phyloP scores from a whole-genome alignment of 2,797 vertebrate genomes.

The Trachurus trachurus region DNA sequence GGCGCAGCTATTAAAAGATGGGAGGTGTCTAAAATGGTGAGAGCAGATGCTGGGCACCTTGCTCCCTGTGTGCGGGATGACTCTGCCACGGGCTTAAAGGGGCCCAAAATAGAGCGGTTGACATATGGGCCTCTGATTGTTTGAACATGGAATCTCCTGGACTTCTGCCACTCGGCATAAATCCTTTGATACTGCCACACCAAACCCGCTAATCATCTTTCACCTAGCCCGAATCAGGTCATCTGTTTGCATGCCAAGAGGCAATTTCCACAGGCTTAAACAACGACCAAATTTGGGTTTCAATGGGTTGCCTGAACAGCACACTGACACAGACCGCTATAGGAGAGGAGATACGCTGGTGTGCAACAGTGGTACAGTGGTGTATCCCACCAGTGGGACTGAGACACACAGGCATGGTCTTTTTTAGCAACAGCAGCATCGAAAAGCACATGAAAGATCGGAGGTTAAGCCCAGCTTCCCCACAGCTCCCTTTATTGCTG shows the following conservation, averaged over 20 bases:
- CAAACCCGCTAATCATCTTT: conserved; percentile 79
- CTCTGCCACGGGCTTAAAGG: conserved; percentile 78
- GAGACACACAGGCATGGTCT: conserved; percentile 62
- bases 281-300: conserved; percentile 77
- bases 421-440: conserved; percentile 74
- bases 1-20: conserved; percentile 83
- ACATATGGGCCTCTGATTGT: conserved; percentile 88
- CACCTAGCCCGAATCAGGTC: conserved; percentile 72
- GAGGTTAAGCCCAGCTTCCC: conserved; percentile 62
- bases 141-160: conserved; percentile 86
- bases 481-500: conserved; percentile 85
- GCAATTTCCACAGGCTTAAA: conserved; percentile 78
- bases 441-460: conserved; percentile 75
- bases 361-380: conserved; percentile 50
- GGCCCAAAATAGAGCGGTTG: conserved; percentile 84
- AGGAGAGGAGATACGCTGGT: conserved; percentile 52
- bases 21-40: conserved; percentile 81
- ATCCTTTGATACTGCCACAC: conserved; percentile 79
- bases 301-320: conserved; percentile 55
- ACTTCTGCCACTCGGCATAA: conserved; percentile 80
- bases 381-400: conserved; percentile 42
- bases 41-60: conserved; percentile 87
- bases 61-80: conserved; percentile 81
- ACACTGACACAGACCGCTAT: conserved; percentile 55
- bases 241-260: conserved; percentile 73